phyloP scores from a whole-genome alignment of 2,888 invertebrate species.

The Eilema griseolum region DNA sequence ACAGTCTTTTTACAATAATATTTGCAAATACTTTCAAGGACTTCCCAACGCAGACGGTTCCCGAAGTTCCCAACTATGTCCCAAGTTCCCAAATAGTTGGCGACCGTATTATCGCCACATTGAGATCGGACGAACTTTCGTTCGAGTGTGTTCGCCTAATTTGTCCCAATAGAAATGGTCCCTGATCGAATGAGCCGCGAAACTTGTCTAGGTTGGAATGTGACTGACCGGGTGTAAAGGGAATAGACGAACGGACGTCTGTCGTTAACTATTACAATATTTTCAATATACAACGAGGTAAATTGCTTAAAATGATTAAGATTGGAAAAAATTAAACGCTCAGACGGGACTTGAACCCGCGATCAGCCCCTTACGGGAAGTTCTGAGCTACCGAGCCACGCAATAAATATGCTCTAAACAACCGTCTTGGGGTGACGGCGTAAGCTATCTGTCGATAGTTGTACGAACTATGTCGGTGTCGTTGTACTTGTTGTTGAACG shows the following conservation, averaged over 20 bases:
- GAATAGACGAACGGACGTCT: constrained; percentile 11
- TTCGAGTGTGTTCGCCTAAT: constrained; percentile 16
- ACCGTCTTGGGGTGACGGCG: too few species aligned
- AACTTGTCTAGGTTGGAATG: constrained; percentile 16
- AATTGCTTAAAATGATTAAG: too few species aligned
- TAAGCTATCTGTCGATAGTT: too few species aligned
- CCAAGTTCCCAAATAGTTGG: constrained; percentile 14
- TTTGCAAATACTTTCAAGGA: not conserved
- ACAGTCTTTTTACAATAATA: not conserved
- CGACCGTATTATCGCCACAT: not conserved
- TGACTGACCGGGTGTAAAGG: constrained; percentile 2
- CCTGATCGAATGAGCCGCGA: constrained; percentile 12
- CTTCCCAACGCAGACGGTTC: not conserved
- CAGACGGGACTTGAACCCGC: too few species aligned
- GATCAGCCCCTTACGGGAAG: too few species aligned
- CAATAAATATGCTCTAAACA: too few species aligned
- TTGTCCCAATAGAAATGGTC: constrained; percentile 4
- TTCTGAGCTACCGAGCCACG: too few species aligned
- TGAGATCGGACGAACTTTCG: constrained; percentile 7
- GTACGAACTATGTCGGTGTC: too few species aligned
- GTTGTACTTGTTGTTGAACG: too few species aligned
- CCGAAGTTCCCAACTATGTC: not conserved
- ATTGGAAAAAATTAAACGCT: too few species aligned
- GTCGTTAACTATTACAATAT: too few species aligned
- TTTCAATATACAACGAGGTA: too few species aligned